phyloP scores from a whole-genome alignment of 2,888 invertebrate genomes.

The Phaonia tiefii region DNA sequence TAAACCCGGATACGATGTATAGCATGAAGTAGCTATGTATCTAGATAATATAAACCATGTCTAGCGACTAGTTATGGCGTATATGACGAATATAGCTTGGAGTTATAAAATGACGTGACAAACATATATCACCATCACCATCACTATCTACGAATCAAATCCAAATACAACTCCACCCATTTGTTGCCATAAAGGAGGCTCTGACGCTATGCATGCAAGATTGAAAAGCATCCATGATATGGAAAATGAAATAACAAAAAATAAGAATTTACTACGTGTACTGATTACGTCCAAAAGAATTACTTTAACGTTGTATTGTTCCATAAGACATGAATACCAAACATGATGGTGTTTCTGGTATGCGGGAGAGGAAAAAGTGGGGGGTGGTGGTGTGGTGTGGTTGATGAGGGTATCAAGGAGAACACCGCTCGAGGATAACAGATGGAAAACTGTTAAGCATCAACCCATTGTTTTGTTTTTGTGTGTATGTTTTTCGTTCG shows the following conservation, averaged over 20 bases:
- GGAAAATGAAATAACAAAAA: background rate
- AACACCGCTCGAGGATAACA: background rate
- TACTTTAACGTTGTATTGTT: conserved; percentile 41
- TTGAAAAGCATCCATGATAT: background rate
- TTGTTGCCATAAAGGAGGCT: background rate
- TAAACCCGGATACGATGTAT: conserved; percentile 30
- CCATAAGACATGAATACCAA: conserved; percentile 37
- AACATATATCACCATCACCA: background rate
- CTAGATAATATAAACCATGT: too few relatives aligned
- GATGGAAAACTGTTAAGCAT: conserved; percentile 4
- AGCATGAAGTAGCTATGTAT: too few relatives aligned
- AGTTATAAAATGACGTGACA: background rate
- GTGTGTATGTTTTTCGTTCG: background rate
- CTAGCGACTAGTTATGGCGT: too few relatives aligned
- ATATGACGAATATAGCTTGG: background rate
- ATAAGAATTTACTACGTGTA: conserved; percentile 37
- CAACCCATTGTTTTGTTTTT: background rate
- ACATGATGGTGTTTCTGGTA: conserved; percentile 5
- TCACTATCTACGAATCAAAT: too few relatives aligned
- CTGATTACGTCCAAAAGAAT: conserved; percentile 49
- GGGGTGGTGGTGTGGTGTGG: background rate
- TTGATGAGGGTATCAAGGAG: background rate
- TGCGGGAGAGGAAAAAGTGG: background rate
- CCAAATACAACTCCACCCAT: too few relatives aligned
- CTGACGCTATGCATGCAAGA: too few relatives aligned